Base-by-base conservation (phyloP, 2,797 vertebrate genomes). In the Austrolebias charrua region DNA sequence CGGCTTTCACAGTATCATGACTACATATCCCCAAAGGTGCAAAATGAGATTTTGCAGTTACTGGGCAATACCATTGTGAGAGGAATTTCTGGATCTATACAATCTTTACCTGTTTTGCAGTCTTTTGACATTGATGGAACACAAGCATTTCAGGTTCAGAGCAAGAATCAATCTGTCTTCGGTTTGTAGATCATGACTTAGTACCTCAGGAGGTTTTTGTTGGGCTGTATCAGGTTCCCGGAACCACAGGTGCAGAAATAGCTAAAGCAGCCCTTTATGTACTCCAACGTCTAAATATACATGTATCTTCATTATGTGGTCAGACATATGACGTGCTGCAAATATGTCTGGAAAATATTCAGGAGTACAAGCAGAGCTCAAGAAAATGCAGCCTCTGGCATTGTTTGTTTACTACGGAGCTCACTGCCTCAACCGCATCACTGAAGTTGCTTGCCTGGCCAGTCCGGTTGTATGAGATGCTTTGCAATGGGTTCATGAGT, bases 281-380 rank as follows among this genome's bases (percentile, higher is more conserved):
- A 24, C 65, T 64, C 9, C 19, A 60, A 56, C n/a, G 74, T 15
- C 42, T 60, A 2, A 75, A 83, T 70, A 66, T 80, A 61, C 63
- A 33, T 0, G 40, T 78, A 38, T 35, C 63, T 42, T 11, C 11
- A 33, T 72, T 73, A 69, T 54, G 63, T 13, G 10, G 55, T 35
- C 65, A 70, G 60, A 75, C 55, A 6, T 71, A 62, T 59, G 74
- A 73, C 54, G 71, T 58, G 61, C 64, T 60, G 68, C 49, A 6
- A 66, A 57, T 28, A 68, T 75, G 69, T 75, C 65, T 40, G 68
- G 53, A 8, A 40, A 14, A 14, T 42, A 55, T 55, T 42, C 38
- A 15, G 49, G 28, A 18, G 48, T 53, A 29, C 56, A 53, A n/a
- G 42, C 55, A 53, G 49, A 48, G 42, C 66, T 44, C 5, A 44